These are phyloP conservation scores for Perccottus glenii DNA, from an alignment of 2,113 vertebrate genomes.

Conservation along the genomic window DNA sequence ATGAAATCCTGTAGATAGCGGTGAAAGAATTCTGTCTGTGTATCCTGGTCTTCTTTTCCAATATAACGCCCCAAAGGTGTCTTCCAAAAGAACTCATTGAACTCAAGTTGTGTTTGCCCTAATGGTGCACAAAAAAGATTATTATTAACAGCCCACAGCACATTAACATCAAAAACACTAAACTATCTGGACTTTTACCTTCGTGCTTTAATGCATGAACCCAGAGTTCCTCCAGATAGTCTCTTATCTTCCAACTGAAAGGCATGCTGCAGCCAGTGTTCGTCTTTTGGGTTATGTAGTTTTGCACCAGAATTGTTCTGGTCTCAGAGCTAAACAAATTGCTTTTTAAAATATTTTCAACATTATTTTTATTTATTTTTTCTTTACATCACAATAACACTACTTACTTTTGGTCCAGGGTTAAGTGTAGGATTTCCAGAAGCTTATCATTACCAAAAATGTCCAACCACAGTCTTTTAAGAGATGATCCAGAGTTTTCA, in stretches of 20 bases:
- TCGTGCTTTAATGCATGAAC: slow-evolving; percentile 81
- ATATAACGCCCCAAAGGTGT: slow-evolving; percentile 85
- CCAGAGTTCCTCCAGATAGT: slow-evolving; percentile 92
- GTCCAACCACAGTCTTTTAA: slow-evolving; percentile 89
- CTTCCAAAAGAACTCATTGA: slow-evolving; percentile 86
- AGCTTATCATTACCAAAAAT: slow-evolving; percentile 87
- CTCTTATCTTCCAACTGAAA: slow-evolving; percentile 94
- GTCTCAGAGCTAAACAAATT: slow-evolving; percentile 73
- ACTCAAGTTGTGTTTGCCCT: slow-evolving; percentile 79
- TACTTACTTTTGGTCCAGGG: slow-evolving; percentile 75
- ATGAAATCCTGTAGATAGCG: slow-evolving; percentile 87
- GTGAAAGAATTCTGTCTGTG: slow-evolving; percentile 79
- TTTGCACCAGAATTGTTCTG: slow-evolving; percentile 85
- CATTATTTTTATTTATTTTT: neutral
- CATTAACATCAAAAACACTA: neutral
- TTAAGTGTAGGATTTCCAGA: slow-evolving; percentile 77
- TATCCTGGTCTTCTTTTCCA: slow-evolving; percentile 46
- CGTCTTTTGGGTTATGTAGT: slow-evolving; percentile 73
- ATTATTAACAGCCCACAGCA: neutral
- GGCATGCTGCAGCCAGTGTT: slow-evolving; percentile 80
- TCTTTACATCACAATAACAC: neutral
- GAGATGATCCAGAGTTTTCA: slow-evolving; percentile 52
- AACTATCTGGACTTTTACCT: slow-evolving; percentile 48
- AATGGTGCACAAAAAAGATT: neutral
- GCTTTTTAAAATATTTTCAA: neutral